Percentiles rank a stretch among this genome's conserved stretches.
These are phyloP conservation scores for Hirundo rustica DNA, from an alignment of 2,797 vertebrate genomes.

Conservation along the genomic window DNA sequence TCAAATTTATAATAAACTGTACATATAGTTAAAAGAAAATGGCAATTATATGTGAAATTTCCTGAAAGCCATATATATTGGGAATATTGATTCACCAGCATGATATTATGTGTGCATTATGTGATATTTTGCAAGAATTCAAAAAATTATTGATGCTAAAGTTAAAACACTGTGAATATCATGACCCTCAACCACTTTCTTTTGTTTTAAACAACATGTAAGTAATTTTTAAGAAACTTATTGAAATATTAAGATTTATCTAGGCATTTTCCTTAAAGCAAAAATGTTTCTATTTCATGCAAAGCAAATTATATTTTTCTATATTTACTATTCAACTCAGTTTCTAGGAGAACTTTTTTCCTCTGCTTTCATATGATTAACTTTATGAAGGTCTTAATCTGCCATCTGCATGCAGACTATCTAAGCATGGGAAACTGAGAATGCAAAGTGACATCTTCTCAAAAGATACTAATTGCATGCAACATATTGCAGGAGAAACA, in stretches of 20 bases:
- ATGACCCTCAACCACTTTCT: neutral
- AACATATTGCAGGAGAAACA: neutral
- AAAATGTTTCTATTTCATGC: neutral
- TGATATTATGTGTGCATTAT: neutral
- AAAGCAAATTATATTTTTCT: neutral
- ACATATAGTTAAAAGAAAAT: neutral
- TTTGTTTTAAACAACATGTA: neutral
- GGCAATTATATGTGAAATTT: neutral
- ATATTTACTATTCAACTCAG: neutral
- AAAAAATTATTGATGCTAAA: neutral
- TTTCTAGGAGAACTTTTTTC: neutral
- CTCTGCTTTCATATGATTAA: neutral
- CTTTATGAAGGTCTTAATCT: slow-evolving; percentile 12
- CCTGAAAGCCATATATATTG: neutral
- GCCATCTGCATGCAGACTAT: neutral
- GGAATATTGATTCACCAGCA: neutral
- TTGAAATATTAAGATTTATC: neutral
- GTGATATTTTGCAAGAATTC: neutral
- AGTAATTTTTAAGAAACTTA: neutral
- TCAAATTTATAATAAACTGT: neutral
- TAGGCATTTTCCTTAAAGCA: neutral
- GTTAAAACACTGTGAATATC: neutral
- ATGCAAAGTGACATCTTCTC: neutral
- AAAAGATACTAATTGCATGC: neutral
- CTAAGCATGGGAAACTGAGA: neutral